Conservation (phyloP, 1,140 invertebrate genomes). For the Scaptomyza montana region DNA sequence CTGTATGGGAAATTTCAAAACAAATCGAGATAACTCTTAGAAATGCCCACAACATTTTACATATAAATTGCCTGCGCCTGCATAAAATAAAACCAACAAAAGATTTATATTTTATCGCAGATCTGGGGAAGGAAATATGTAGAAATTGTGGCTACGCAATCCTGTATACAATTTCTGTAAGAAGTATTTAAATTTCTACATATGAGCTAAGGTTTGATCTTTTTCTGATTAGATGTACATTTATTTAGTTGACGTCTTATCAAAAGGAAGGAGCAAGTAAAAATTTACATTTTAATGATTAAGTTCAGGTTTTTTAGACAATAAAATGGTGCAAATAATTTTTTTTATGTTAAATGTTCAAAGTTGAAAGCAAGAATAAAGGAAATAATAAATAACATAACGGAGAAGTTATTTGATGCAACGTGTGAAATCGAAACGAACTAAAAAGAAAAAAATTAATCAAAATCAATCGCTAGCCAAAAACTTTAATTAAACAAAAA, state of each 20-base stretch:
- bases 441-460: too few relatives aligned
- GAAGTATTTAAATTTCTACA: slow-evolving; percentile 1
- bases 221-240: neutral
- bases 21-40: slow-evolving; percentile 37
- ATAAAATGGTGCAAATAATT: too few relatives aligned
- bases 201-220: neutral
- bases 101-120: slow-evolving; percentile 56
- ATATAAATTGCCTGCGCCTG: slow-evolving; percentile 65
- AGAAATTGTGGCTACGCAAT: slow-evolving; percentile 7
- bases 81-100: slow-evolving; percentile 53
- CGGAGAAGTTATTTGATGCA: too few relatives aligned
- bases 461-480: too few relatives aligned
- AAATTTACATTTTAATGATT: neutral
- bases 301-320: neutral
- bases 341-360: too few relatives aligned
- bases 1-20: slow-evolving; percentile 47
- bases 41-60: slow-evolving; percentile 50
- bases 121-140: slow-evolving; percentile 24
- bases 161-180: slow-evolving; percentile 2
- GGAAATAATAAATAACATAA: too few relatives aligned
- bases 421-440: too few relatives aligned
- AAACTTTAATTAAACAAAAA: too few relatives aligned
- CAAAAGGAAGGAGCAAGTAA: neutral
- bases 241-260: neutral
- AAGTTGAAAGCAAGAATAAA: too few relatives aligned